Evolutionary conservation across 1,140 invertebrate genomes (phyloP).

Genomic region (Dolichoris vasculosae): DNA sequence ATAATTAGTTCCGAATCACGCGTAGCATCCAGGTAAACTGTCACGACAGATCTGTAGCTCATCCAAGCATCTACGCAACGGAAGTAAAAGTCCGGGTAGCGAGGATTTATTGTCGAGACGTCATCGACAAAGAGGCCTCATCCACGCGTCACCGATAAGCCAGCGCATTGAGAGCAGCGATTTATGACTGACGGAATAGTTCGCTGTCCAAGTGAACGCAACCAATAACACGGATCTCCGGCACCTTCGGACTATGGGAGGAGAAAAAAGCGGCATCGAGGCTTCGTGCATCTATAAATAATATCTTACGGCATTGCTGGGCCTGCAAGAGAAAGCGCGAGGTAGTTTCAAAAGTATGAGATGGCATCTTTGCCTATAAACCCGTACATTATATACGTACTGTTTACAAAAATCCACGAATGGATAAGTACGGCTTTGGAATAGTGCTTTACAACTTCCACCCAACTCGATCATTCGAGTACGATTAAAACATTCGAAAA

Average conservation of each 20-base stretch:
- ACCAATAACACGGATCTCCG: not conserved
- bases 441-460: not conserved
- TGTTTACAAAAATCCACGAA: not conserved
- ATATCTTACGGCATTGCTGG: constrained; percentile 13
- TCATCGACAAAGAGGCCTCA: constrained; percentile 5
- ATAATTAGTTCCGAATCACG: constrained; percentile 32
- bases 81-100: not conserved
- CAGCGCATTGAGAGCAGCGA: not conserved
- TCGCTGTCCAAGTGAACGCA: not conserved
- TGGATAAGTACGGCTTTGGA: not conserved
- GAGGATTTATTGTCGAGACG: constrained; percentile 8
- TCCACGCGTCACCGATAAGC: constrained; percentile 12
- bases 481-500: not conserved
- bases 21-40: not conserved
- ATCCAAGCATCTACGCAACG: not conserved
- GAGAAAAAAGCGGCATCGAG: constrained; percentile 14
- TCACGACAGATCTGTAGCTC: not conserved
- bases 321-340: constrained; percentile 21
- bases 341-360: constrained; percentile 28
- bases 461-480: not conserved
- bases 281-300: constrained; percentile 49
- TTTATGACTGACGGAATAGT: not conserved
- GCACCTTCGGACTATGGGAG: not conserved
- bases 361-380: constrained; percentile 45
- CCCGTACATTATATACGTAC: constrained; percentile 9